Base-by-base conservation (phyloP, 2,113 vertebrate genomes). In the Rhinoptilus africanus region DNA sequence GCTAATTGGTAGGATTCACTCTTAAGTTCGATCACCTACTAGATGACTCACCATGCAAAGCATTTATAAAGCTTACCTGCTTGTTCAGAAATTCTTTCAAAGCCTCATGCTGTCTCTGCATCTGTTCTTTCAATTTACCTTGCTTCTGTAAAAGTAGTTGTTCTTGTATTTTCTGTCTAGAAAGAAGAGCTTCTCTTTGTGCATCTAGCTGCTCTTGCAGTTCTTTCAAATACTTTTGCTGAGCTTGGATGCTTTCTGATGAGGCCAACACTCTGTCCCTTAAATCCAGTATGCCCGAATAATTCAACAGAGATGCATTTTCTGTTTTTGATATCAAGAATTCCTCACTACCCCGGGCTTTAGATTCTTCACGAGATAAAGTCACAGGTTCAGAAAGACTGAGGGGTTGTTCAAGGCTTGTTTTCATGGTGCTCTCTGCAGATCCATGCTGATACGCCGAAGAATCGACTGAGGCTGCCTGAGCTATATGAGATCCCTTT, bases 121-220 rank as follows among this genome's bases (percentile, higher is more conserved):
- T 97, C 75, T 97, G 98, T 48, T 98, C 96, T 39, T 97, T 97
- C 92, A 98, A 32, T 37, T 88, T 85, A 68, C 86, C 92, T 67
- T 98, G 97, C 57, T 95, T 98, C 69, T 95, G 93, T 28, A 96
- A 14, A 35, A 97, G 97, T 19, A 96, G 37, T 45, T 98, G 97
- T 75, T 98, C 97, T n/a, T 98, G 98, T 54, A 93, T 84, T 91
- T 90, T 98, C 67, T 98, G 98, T 43, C 98, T 98, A 85, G 34
- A 92, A 60, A 91, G 76, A 41, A 98, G 81, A 56, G 94, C 91
- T 93, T 98, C 97, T 86, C 97, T 97, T 21, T 98, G 97, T 60
- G 93, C 81, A 88, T 97, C 93, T 28, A 98, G 39, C 43, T 97
- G 97, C n/a, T 96, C 92, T 59, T 98, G 97, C 78, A 96, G 88